phyloP scores from a whole-genome alignment of 2,797 vertebrate species.

The Alauda arvensis region DNA sequence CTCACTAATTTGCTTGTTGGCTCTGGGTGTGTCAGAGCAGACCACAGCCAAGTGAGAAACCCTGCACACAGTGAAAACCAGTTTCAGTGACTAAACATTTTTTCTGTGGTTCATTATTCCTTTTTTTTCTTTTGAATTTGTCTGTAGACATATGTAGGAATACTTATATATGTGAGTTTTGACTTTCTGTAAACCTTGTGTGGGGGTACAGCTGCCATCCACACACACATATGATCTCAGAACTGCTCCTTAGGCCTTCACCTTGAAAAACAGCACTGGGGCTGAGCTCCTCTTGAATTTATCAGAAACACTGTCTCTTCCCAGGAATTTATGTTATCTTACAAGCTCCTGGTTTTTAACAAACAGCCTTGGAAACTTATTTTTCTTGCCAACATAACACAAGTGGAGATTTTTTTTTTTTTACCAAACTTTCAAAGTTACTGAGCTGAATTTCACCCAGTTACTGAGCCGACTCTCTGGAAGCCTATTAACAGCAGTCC shows the following conservation, averaged over 20 bases:
- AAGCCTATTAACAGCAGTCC: background rate
- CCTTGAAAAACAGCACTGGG: background rate
- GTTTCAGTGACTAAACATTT: background rate
- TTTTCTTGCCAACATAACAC: background rate
- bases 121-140: background rate
- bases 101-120: background rate
- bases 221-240: background rate
- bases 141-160: background rate
- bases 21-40: background rate
- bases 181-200: background rate
- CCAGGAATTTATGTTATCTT: background rate
- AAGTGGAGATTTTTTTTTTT: background rate
- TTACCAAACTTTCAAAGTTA: background rate
- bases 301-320: background rate
- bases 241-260: fast-evolving
- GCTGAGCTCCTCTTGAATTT: background rate
- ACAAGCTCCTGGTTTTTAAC: background rate
- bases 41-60: background rate
- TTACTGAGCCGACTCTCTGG: background rate
- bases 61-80: background rate
- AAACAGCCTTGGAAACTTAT: background rate
- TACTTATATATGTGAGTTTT: background rate
- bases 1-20: background rate
- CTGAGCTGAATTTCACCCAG: background rate
- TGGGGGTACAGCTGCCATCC: background rate